Percentiles rank a stretch among this genome's conserved stretches.
These are phyloP conservation scores for Brachyalestes nurse DNA, from an alignment of 2,797 vertebrate species.

Conservation along the genomic window DNA sequence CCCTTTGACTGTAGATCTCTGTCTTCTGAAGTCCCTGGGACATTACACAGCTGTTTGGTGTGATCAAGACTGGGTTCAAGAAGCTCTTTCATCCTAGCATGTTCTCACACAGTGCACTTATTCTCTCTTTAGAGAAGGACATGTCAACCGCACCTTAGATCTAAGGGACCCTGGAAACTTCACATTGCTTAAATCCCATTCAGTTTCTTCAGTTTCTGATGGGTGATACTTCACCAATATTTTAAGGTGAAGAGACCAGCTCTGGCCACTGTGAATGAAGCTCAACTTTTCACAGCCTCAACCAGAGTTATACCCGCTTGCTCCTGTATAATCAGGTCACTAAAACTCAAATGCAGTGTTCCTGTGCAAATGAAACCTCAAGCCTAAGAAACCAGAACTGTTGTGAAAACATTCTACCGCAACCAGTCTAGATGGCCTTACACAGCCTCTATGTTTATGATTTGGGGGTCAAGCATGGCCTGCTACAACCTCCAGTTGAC, in stretches of 20 bases:
- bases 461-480: not conserved
- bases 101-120: slow-evolving; percentile 27
- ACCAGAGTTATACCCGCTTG: not conserved
- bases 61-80: slow-evolving; percentile 30
- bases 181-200: slow-evolving; percentile 1
- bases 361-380: not conserved
- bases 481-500: slow-evolving; percentile 5
- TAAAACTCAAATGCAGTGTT: not conserved
- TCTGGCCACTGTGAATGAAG: not conserved
- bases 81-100: slow-evolving; percentile 35
- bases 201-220: not conserved
- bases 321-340: not conserved
- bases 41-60: slow-evolving; percentile 39
- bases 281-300: not conserved
- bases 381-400: not conserved
- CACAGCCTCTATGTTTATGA: not conserved
- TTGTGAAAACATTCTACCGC: not conserved
- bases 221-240: not conserved
- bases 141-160: slow-evolving; percentile 24
- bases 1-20: slow-evolving; percentile 10
- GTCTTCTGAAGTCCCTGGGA: slow-evolving; percentile 9
- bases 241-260: not conserved
- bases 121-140: slow-evolving; percentile 9
- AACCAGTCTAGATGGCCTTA: not conserved
- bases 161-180: not conserved